phyloP scores from a whole-genome alignment of 92 coral and sea anemone species.

The Paramuricea clavata region DNA sequence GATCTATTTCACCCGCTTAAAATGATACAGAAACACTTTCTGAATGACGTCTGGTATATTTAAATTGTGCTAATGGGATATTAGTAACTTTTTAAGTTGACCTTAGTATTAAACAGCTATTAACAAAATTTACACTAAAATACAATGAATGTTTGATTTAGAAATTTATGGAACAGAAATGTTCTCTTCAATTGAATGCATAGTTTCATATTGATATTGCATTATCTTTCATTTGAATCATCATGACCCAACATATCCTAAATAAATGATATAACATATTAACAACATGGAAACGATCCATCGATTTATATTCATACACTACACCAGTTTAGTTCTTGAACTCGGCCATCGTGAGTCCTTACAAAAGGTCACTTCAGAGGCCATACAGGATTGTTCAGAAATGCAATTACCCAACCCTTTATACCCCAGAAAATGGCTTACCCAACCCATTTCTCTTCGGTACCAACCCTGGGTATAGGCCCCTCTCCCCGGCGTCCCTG shows the following conservation, averaged over 20 bases:
- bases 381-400: too few species aligned
- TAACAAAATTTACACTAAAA: conserved; percentile 17
- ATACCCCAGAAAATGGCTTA: too few species aligned
- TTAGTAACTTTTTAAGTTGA: too few species aligned
- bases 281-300: neutral
- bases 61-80: neutral
- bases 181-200: neutral
- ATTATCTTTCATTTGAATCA: conserved; percentile 35
- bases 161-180: neutral
- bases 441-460: too few species aligned
- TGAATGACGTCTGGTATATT: neutral
- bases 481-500: too few species aligned
- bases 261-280: neutral
- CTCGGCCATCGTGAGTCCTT: too few species aligned
- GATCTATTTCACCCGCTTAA: too few species aligned
- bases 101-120: neutral
- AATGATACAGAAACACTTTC: too few species aligned
- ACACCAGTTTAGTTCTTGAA: neutral
- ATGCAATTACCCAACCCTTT: too few species aligned
- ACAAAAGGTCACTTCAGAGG: too few species aligned
- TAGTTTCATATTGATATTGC: neutral
- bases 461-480: too few species aligned
- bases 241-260: conserved; percentile 46
- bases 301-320: too few species aligned
- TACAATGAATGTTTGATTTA: conserved; percentile 6